Evolutionary conservation across 2,113 vertebrate genomes (phyloP).

Genomic region (Phyllopteryx taeniolatus): DNA sequence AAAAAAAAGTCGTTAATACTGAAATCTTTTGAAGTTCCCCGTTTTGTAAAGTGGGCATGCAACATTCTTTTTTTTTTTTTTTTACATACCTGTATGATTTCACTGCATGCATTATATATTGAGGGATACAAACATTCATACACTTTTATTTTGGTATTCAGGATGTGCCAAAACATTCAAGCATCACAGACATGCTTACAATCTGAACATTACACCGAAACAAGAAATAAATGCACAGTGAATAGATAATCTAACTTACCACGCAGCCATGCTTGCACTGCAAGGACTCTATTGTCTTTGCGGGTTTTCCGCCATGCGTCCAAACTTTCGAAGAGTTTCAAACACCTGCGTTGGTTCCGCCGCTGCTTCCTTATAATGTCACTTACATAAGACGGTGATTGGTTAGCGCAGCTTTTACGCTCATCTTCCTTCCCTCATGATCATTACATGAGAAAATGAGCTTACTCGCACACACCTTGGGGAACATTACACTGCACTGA

Average conservation of each 20-base stretch:
- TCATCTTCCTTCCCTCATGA: conserved; percentile 22
- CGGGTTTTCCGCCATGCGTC: not conserved
- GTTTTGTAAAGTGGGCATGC: no score
- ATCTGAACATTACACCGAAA: not conserved
- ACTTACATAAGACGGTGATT: conserved; percentile 39
- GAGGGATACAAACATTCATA: not conserved
- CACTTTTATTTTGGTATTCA: no score
- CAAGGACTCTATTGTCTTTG: not conserved
- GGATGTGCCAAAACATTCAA: not conserved
- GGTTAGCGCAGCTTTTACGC: conserved; percentile 37
- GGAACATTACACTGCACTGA: not conserved
- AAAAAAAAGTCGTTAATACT: no score
- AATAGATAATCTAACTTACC: conserved; percentile 44
- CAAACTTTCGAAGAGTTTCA: conserved; percentile 20
- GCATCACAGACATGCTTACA: not conserved
- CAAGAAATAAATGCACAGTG: not conserved
- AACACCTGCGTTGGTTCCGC: conserved; percentile 7
- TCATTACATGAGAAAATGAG: conserved; percentile 49
- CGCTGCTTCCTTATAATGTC: conserved; percentile 10
- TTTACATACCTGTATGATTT: no score
- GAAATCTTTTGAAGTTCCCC: no score
- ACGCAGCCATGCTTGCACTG: conserved; percentile 16
- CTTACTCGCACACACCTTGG: not conserved
- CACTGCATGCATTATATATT: no score
- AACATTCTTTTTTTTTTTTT: no score